Evolutionary conservation across 2,113 vertebrate species (phyloP), one percentile per base, ranked within the genome.

Genomic region (Salvelinus alpinus): DNA sequence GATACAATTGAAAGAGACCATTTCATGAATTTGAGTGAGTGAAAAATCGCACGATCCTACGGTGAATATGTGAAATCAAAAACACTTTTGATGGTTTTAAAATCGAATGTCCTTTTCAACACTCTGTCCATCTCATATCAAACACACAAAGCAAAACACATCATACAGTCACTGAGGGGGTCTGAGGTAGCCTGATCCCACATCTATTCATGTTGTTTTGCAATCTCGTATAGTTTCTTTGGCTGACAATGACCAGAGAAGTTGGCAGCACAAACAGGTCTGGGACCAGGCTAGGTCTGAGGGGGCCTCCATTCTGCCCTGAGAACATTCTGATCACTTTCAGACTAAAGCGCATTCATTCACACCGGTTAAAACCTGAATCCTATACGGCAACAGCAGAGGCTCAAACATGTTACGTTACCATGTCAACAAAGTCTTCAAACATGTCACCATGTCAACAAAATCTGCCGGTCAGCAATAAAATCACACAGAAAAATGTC

Each of bases 1-100:
- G 86, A 85, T 76, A 88, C 84, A 87, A 86, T 88, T 87, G 87
- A 87, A 79, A 87, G 78, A 88, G 86, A 67, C 54, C 71, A 85
- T 74, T 86, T 70, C 75, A 85, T 89, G 87, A 85, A 73, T 84
- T 83, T 44, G 38, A 44, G 38, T 11, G 38, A 73, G 81, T 75
- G 82, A 82, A 76, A 86, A 76, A 60, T 54, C 5, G 16, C 16
- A 54, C 16, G 16, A 75, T 38, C 76, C 66, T 78, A 83, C 73
- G 78, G 51, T 76, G 13, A 48, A 69, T 75, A 69, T 75, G 71
- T 82, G 51, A 78, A 60, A 82, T 76, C 71, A 86, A 64, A 64
- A 70, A 70, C 76, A 71, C 75, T 76, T 80, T 80, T 75, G 18
- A 44, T 38, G 73, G 78, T 64, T 75, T 80, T 75, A 76, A 76